A percentile compares a stretch with the other conserved stretches of the same genome.
These are phyloP conservation scores for Bubalus kerabau DNA, from an alignment of 2,113 vertebrate genomes.

Conservation along the genomic window DNA sequence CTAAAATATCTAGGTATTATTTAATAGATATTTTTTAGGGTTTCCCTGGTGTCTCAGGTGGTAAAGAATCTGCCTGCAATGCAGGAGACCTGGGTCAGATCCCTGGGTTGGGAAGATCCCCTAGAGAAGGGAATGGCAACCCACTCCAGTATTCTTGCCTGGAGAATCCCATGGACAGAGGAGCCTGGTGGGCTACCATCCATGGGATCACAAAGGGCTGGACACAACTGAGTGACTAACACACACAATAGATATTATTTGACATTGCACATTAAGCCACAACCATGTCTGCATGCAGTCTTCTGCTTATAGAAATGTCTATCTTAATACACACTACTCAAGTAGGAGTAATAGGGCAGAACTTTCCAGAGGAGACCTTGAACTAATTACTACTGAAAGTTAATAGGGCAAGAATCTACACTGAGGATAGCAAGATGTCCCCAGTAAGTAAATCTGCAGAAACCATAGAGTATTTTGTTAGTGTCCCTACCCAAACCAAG, in stretches of 20 bases:
- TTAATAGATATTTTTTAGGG: not conserved
- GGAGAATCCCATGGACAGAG: not conserved
- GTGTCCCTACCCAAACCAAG: not conserved
- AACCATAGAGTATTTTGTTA: not conserved
- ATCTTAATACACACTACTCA: not conserved
- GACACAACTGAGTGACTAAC: not conserved
- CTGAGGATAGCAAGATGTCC: not conserved
- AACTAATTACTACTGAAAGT: not conserved
- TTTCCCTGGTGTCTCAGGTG: not conserved
- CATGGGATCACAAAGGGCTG: not conserved
- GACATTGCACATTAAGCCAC: not conserved
- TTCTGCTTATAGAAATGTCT: not conserved
- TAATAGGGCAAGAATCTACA: not conserved
- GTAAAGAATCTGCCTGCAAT: not conserved
- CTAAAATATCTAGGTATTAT: not conserved
- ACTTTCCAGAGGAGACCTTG: conserved; percentile 14
- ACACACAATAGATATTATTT: not conserved
- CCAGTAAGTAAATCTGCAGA: not conserved
- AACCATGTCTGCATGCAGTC: not conserved
- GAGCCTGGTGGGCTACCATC: not conserved
- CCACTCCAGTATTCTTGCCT: not conserved
- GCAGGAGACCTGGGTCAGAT: not conserved
- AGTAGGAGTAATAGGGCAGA: not conserved
- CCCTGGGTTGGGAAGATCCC: not conserved
- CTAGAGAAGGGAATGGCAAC: not conserved